Conservation (phyloP, 2,888 invertebrate genomes). For the Epistrophe eligans region DNA sequence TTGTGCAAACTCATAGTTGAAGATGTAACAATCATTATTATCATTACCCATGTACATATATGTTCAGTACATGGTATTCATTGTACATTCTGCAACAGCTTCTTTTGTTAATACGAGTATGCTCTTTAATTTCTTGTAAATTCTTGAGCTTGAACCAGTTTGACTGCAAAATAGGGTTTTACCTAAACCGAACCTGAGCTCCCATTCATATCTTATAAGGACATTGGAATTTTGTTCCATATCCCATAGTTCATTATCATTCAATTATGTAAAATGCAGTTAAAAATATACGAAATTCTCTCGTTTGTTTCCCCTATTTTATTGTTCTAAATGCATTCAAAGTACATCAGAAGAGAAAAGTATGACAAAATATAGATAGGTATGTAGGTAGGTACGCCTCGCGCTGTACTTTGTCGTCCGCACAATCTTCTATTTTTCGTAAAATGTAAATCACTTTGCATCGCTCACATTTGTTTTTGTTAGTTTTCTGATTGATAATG, state of each 20-base stretch:
- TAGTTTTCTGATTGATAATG: conserved; percentile 50
- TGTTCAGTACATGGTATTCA: no score
- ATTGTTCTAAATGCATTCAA: conserved; percentile 6
- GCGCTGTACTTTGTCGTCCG: background rate
- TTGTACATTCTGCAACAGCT: no score
- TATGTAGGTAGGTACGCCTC: background rate
- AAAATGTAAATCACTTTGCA: conserved; percentile 40
- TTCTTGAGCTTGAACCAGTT: background rate
- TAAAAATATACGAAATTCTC: background rate
- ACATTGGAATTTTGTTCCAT: conserved; percentile 3
- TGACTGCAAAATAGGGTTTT: background rate
- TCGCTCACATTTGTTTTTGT: conserved; percentile 18
- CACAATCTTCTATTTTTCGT: conserved; percentile 8
- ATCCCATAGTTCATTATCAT: background rate
- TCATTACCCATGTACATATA: no score
- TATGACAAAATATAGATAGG: background rate
- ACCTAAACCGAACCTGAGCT: background rate
- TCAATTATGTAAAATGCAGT: background rate
- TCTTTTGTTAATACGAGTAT: no score
- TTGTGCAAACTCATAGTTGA: no score
- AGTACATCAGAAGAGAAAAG: conserved; percentile 22
- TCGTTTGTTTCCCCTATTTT: no score
- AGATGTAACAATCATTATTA: no score
- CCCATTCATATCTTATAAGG: background rate
- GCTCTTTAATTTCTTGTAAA: background rate